phyloP scores from a whole-genome alignment of 2,113 vertebrate genomes.

The Holacanthus passer region DNA sequence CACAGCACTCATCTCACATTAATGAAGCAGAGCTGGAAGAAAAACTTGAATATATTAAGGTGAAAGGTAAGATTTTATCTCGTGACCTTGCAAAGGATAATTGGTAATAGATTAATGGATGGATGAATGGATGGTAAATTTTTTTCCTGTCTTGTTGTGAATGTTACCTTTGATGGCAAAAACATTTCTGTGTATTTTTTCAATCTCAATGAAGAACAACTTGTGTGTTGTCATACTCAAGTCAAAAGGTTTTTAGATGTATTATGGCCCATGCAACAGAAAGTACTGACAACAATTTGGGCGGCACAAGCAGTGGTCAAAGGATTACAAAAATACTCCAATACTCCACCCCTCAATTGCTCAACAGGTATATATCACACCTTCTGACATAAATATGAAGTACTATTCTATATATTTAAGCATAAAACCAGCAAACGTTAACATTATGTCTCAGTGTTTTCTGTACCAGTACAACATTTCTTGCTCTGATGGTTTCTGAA shows the following conservation, averaged over 20 bases:
- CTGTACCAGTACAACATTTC: background rate
- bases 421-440: background rate
- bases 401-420: background rate
- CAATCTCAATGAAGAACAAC: background rate
- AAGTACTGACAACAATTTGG: background rate
- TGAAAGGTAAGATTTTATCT: background rate
- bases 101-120: too few relatives aligned
- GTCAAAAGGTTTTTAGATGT: background rate
- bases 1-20: conserved; percentile 16
- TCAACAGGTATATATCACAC: background rate
- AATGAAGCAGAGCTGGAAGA: background rate
- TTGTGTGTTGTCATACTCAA: background rate
- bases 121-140: too few relatives aligned
- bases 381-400: background rate
- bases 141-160: background rate
- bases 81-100: too few relatives aligned
- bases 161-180: background rate
- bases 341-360: background rate
- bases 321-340: background rate
- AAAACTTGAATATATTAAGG: conserved; percentile 3
- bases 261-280: background rate
- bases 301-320: background rate
- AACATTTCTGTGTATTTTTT: background rate
- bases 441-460: background rate
- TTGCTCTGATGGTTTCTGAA: background rate